phyloP scores from a whole-genome alignment of 1,140 invertebrate species.

The Drosophila pseudoobscura region DNA sequence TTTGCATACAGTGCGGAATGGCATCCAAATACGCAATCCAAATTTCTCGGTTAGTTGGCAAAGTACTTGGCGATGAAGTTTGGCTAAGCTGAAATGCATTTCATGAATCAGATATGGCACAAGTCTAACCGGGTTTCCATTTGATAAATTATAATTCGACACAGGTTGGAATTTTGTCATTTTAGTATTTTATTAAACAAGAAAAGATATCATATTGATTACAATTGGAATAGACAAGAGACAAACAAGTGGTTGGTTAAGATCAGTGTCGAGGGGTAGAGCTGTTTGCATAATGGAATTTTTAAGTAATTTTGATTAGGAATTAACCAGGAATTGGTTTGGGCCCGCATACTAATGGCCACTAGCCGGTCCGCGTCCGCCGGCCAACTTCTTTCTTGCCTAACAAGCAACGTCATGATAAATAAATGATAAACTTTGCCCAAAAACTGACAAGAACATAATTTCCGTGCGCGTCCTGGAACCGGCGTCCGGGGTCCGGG shows the following conservation, averaged over 20 bases:
- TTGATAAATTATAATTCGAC: not conserved
- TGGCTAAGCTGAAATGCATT: constrained; percentile 21
- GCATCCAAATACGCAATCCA: constrained; percentile 24
- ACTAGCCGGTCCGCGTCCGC: constrained; percentile 1
- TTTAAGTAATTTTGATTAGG: constrained; percentile 57
- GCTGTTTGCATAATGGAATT: constrained; percentile 61
- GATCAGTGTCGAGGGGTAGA: not conserved
- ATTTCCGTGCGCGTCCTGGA: constrained; percentile 40
- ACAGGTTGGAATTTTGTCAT: constrained; percentile 4
- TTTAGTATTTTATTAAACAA: constrained; percentile 39
- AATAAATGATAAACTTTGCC: constrained; percentile 67
- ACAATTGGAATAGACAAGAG: constrained; percentile 47
- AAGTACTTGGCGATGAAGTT: constrained; percentile 20
- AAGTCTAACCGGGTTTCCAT: not conserved
- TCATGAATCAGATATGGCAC: constrained; percentile 15
- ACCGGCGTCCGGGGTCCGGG: not conserved
- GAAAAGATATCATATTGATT: constrained; percentile 31
- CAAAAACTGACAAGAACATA: constrained; percentile 65
- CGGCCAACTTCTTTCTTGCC: constrained; percentile 9
- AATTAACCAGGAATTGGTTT: constrained; percentile 64
- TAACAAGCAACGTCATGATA: constrained; percentile 52
- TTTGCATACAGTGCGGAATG: constrained; percentile 42
- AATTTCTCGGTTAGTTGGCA: constrained; percentile 42
- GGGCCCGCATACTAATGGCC: constrained; percentile 53
- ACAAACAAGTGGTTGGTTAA: constrained; percentile 15